A percentile compares a stretch with the other conserved stretches of the same genome.
Conservation (phyloP, 2,888 invertebrate species). For the Calephelis perditalis region DNA sequence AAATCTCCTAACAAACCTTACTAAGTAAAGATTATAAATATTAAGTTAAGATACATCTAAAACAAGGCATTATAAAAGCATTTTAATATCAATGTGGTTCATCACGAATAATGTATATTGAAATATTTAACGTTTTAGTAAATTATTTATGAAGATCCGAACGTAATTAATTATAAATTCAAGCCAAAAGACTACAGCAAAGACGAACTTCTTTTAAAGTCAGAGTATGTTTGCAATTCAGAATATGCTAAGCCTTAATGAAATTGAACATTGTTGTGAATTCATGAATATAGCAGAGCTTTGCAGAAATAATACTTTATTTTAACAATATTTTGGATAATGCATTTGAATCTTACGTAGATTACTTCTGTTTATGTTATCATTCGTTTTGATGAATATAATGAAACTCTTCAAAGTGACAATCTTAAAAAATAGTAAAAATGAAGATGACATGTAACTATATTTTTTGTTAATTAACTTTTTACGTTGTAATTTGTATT, state of each 20-base stretch:
- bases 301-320: conserved; percentile 1
- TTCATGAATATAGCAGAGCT: conserved; percentile 7
- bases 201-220: conserved; percentile 26
- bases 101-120: conserved; percentile 11
- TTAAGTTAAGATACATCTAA: background rate
- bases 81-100: conserved; percentile 4
- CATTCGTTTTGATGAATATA: no score
- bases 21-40: no score
- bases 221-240: conserved; percentile 24
- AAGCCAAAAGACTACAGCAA: conserved; percentile 23
- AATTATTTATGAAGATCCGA: conserved; percentile 20
- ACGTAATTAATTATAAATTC: conserved; percentile 20
- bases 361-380: no score
- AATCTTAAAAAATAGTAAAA: no score
- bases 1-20: no score
- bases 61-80: background rate
- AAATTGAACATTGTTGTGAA: conserved; percentile 16
- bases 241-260: conserved; percentile 28
- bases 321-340: background rate
- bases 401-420: no score
- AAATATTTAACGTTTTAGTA: conserved; percentile 20
- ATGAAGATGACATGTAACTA: no score
- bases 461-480: no score
- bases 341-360: no score
- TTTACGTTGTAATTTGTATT: no score